Evolutionary conservation across 1,140 invertebrate genomes (phyloP).

Genomic region (Oryzaephilus surinamensis): DNA sequence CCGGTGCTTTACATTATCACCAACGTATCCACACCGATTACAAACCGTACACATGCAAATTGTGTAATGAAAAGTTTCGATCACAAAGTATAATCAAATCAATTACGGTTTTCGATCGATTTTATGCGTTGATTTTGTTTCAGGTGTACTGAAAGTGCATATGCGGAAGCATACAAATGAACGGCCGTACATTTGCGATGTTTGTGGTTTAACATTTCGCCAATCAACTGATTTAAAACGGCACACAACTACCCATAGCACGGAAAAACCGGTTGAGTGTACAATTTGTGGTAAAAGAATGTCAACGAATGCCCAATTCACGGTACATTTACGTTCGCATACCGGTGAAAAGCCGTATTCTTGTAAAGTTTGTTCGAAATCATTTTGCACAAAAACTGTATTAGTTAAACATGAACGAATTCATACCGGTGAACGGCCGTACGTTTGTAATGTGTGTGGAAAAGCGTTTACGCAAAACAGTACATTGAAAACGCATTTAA

Average conservation of each 20-base stretch:
- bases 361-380: constrained; percentile 14
- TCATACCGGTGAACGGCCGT: constrained; percentile 19
- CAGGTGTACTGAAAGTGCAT: constrained; percentile 23
- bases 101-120: background rate
- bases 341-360: constrained; percentile 21
- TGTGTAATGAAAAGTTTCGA: constrained; percentile 14
- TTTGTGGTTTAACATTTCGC: constrained; percentile 45
- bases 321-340: constrained; percentile 18
- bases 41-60: constrained; percentile 16
- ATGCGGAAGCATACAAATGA: constrained; percentile 45
- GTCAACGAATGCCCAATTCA: constrained; percentile 19
- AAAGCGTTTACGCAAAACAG: constrained; percentile 19
- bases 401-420: constrained; percentile 18
- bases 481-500: constrained; percentile 17
- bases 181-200: constrained; percentile 46
- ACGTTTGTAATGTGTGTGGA: constrained; percentile 15
- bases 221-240: constrained; percentile 30
- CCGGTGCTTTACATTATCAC: constrained; percentile 47
- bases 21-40: constrained; percentile 51
- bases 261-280: constrained; percentile 14
- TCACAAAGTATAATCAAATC: constrained; percentile 12
- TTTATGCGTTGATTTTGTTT: constrained; percentile 1
- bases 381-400: constrained; percentile 16
- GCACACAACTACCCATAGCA: constrained; percentile 15
- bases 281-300: constrained; percentile 19